Conservation (phyloP, 2,797 vertebrate species). For the Neopelma chrysocephalum region DNA sequence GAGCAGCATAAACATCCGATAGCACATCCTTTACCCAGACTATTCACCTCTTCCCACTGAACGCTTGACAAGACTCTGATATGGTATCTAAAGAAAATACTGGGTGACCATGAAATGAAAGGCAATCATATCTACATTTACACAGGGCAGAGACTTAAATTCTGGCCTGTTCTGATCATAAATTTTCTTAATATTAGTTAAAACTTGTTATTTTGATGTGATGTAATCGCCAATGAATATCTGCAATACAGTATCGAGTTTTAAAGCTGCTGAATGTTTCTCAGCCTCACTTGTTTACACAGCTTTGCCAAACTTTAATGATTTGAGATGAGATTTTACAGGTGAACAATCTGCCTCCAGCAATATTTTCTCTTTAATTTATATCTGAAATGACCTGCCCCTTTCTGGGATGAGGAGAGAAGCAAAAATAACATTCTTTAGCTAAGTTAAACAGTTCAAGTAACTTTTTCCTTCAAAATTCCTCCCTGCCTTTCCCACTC, state of each 20-base stretch:
- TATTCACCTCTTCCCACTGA: not conserved
- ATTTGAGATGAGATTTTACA: constrained; percentile 55
- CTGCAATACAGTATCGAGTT: not conserved
- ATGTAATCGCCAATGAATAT: constrained; percentile 1
- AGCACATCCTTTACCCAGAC: constrained; percentile 29
- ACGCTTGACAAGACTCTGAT: not conserved
- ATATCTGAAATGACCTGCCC: not conserved
- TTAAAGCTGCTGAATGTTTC: not conserved
- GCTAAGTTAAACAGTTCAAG: not conserved
- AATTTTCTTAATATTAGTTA: not conserved
- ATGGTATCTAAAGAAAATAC: not conserved
- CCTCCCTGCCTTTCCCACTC: not conserved
- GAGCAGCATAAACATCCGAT: not conserved
- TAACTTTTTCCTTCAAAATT: not conserved
- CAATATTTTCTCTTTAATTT: constrained; percentile 5
- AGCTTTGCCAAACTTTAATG: constrained; percentile 41
- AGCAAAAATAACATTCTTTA: not conserved
- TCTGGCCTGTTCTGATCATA: not conserved
- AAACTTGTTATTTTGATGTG: not conserved
- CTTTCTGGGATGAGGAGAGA: not conserved
- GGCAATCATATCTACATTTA: not conserved
- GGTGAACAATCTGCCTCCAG: constrained; percentile 10
- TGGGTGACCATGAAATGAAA: constrained; percentile 16
- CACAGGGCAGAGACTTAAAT: not conserved
- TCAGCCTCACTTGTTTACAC: not conserved